phyloP scores from a whole-genome alignment of 2,113 vertebrate species.

The Takifugu bimaculatus region DNA sequence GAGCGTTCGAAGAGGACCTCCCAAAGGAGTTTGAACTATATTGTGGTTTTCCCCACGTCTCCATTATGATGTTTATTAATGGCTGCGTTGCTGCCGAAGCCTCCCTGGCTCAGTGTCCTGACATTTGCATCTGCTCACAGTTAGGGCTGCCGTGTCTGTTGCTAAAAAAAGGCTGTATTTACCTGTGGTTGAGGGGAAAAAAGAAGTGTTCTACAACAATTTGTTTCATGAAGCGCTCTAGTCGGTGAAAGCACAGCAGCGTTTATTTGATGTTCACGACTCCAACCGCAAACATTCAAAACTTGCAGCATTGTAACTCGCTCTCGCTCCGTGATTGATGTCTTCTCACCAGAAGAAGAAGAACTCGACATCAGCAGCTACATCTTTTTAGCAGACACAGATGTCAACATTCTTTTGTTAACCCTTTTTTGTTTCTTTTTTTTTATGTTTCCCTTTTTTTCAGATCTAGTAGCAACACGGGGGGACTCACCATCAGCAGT shows the following conservation, averaged over 20 bases:
- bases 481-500: slow-evolving; percentile 92
- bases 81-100: slow-evolving; percentile 18
- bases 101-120: slow-evolving; percentile 8
- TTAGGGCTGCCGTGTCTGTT: slow-evolving; percentile 27
- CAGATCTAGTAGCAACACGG: slow-evolving; percentile 84
- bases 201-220: background rate
- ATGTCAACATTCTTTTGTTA: background rate
- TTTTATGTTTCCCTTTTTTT: slow-evolving; percentile 8
- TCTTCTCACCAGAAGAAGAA: background rate
- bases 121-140: slow-evolving; percentile 24
- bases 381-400: background rate
- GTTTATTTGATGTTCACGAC: background rate
- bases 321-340: background rate
- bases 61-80: slow-evolving; percentile 52
- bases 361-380: background rate
- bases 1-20: slow-evolving; percentile 39
- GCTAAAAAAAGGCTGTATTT: slow-evolving; percentile 11
- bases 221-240: background rate
- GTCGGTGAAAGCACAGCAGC: background rate
- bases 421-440: background rate
- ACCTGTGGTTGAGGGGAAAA: slow-evolving; percentile 15
- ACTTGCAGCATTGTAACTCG: too few relatives aligned
- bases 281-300: background rate
- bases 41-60: slow-evolving; percentile 56
- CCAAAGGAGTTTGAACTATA: slow-evolving; percentile 43